phyloP scores from a whole-genome alignment of 2,888 invertebrate species.

The Empis stercorea region DNA sequence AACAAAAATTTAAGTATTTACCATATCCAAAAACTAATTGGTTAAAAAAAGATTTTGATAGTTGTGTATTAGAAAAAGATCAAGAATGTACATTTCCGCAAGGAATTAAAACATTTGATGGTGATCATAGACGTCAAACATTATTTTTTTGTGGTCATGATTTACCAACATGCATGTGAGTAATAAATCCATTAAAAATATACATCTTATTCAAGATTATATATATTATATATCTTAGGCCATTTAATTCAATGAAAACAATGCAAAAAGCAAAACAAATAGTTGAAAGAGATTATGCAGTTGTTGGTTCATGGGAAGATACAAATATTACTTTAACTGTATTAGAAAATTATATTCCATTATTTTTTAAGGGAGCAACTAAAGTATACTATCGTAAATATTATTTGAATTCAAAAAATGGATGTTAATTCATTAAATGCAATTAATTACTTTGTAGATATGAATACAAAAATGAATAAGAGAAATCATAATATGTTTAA shows the following conservation, averaged over 20 bases:
- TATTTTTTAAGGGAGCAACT: conserved; percentile 60
- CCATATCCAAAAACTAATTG: conserved; percentile 33
- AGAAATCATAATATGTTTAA: conserved; percentile 76
- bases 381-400: conserved; percentile 58
- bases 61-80: conserved; percentile 64
- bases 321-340: conserved; percentile 65
- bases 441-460: too few relatives aligned
- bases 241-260: conserved; percentile 64
- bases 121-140: conserved; percentile 67
- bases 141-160: conserved; percentile 80
- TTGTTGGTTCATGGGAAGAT: conserved; percentile 71
- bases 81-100: conserved; percentile 64
- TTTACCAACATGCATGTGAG: conserved; percentile 21
- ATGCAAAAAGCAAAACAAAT: conserved; percentile 63
- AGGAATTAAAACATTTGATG: conserved; percentile 67
- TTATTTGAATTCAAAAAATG: too few relatives aligned
- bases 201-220: background rate
- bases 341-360: conserved; percentile 62
- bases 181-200: conserved; percentile 1
- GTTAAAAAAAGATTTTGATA: conserved; percentile 51
- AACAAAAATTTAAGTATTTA: conserved; percentile 17
- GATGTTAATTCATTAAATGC: too few relatives aligned
- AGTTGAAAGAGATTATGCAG: conserved; percentile 70
- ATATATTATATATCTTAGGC: conserved; percentile 38
- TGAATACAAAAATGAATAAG: conserved; percentile 27